Evolutionary conservation across 2,888 invertebrate genomes (phyloP), one percentile per base, ranked within the genome.

Genomic region (Chymomyza caudatula): DNA sequence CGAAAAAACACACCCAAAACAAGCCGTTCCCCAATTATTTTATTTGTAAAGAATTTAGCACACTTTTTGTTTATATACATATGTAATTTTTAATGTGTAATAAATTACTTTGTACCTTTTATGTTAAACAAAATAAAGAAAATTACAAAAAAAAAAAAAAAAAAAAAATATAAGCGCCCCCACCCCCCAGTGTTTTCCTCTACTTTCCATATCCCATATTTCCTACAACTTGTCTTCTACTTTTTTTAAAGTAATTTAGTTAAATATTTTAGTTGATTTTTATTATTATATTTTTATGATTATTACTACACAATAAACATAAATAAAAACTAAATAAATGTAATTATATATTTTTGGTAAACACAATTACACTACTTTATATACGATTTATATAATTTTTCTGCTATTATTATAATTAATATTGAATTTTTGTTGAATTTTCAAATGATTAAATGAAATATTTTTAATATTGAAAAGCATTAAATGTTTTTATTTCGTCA

Each of bases 231-330:
- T 81, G 79, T 84, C 76, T 81, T 78, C 78, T 63, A 58, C 63
- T 75, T 73, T 65, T 78, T 83, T 83, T 87, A 89, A 88, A 87
- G 85, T 88, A 89, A 89, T 88, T 88, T 89, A 89, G 89, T 87
- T 89, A 87, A 89, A 89, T 89, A 89, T 89, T 89, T 89, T 89
- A 89, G 89, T 89, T 89, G 88, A 89, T 88, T 88, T 89, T 88
- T 80, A 83, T 76, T 81, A 83, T 85, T 86, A 86, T 88, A 86
- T 77, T 79, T 82, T 73, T 66, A 66, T 56, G 47, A 68, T 59
- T 29, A 61, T 54, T 54, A 44, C 43, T 25, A 51, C 25, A 60
- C 11, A 65, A 67, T 55, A 58, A 58, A 61, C 62, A 63, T 47
- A 65, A 51, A 61, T 23, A 68, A 67, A 67, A 76, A 72, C 74